Conservation (phyloP, 1,140 invertebrate genomes). For the Anthonomus grandis region DNA sequence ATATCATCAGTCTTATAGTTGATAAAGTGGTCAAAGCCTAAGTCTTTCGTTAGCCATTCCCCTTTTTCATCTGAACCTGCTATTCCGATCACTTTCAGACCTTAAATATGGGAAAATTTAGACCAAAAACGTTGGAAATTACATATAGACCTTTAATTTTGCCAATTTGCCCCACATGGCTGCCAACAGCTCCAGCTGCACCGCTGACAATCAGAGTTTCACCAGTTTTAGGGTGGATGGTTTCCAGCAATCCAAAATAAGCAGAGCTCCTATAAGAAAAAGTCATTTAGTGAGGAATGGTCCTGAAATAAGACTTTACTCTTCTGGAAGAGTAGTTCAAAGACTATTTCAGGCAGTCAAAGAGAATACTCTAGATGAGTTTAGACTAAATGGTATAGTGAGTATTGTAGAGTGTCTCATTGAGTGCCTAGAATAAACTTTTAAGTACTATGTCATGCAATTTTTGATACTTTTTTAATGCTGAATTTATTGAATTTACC, state of each 20-base stretch:
- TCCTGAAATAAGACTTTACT: no score
- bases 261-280: conserved; percentile 52
- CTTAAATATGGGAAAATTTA: not conserved
- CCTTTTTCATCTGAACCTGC: conserved; percentile 69
- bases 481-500: conserved; percentile 15
- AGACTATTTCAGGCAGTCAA: no score
- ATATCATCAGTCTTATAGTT: conserved; percentile 68
- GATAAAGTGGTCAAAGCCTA: conserved; percentile 66
- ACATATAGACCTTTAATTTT: conserved; percentile 54
- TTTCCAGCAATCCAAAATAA: conserved; percentile 68
- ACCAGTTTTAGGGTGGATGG: conserved; percentile 63
- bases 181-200: conserved; percentile 70
- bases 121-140: conserved; percentile 1
- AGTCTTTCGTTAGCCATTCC: conserved; percentile 58
- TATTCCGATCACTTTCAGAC: conserved; percentile 66
- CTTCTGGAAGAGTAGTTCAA: no score
- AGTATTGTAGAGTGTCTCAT: no score
- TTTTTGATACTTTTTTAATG: no score
- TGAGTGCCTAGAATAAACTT: no score
- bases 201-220: conserved; percentile 68
- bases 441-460: no score
- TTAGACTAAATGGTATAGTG: no score
- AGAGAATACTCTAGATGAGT: no score
- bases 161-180: conserved; percentile 69
- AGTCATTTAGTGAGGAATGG: no score